These are phyloP conservation scores for Fragum whitleyi DNA, from an alignment of 2,888 invertebrate species.

Conservation along the genomic window DNA sequence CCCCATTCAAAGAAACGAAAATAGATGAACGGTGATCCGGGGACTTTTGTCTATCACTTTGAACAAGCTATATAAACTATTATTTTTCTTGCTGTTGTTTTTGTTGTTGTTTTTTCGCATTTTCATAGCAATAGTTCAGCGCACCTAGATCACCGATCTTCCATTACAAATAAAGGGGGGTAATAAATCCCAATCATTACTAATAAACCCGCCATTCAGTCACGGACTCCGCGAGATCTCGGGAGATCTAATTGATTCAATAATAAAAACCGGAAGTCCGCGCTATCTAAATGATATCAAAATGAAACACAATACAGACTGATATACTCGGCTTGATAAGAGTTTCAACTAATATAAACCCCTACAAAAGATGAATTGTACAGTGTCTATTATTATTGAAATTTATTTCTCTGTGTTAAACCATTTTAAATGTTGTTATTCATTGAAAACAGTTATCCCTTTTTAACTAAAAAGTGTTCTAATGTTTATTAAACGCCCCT, in stretches of 20 bases:
- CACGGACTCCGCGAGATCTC: background rate
- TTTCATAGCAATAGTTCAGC: no score
- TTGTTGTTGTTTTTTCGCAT: no score
- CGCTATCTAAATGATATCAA: slow-evolving; percentile 21
- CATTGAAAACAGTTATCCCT: background rate
- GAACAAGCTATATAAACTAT: no score
- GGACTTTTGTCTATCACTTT: no score
- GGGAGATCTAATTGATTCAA: background rate
- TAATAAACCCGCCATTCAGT: background rate
- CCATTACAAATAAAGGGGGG: background rate
- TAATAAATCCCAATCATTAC: slow-evolving; percentile 2
- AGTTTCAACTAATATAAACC: slow-evolving; percentile 9
- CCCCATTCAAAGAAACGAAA: no score
- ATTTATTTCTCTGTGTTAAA: background rate
- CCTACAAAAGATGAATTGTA: slow-evolving; percentile 12
- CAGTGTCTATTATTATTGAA: slow-evolving; percentile 14
- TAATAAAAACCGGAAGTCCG: background rate
- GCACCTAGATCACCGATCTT: no score
- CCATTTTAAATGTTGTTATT: background rate
- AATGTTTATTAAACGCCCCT: slow-evolving; percentile 19
- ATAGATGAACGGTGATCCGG: no score
- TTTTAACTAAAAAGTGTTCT: background rate
- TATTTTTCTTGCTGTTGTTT: no score
- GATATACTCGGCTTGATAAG: slow-evolving; percentile 11
- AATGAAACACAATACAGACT: background rate